A percentile compares a stretch with the other conserved stretches of the same genome.
phyloP scores from a whole-genome alignment of 2,113 vertebrate genomes.

The Pangasianodon gigas region DNA sequence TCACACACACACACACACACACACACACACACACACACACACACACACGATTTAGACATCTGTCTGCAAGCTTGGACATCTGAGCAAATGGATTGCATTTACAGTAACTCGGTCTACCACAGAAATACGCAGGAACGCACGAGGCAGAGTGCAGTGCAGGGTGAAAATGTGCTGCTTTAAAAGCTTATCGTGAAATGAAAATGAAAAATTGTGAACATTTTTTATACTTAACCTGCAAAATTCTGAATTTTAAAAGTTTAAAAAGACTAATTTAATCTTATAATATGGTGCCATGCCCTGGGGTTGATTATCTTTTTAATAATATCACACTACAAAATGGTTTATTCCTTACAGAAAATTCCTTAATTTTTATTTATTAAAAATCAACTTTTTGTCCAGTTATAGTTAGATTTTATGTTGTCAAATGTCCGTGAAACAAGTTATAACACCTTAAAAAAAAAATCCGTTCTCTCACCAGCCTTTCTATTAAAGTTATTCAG shows the following conservation, averaged over 20 bases:
- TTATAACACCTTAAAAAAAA: too few relatives aligned
- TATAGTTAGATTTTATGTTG: not conserved
- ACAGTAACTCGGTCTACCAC: conserved; percentile 20
- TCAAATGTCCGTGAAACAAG: too few relatives aligned
- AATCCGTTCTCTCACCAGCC: not conserved
- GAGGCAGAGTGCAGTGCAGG: not conserved
- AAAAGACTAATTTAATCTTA: not conserved
- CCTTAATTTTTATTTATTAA: not conserved
- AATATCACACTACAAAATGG: not conserved
- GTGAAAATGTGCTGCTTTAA: not conserved
- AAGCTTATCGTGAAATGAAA: not conserved
- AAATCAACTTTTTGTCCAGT: not conserved
- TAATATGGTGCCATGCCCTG: not conserved
- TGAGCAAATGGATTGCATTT: conserved; percentile 8
- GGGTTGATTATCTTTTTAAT: not conserved
- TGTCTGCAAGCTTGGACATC: conserved; percentile 25
- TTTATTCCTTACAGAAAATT: not conserved
- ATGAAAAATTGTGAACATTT: too few relatives aligned
- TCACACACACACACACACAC: not conserved
- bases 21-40: not conserved
- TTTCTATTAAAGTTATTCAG: not conserved
- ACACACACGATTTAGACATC: conserved; percentile 29
- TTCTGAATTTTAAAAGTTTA: not conserved
- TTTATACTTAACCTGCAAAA: not conserved
- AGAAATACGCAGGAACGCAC: conserved; percentile 26